These are phyloP conservation scores for Selene dorsalis DNA, from an alignment of 2,797 vertebrate genomes.

Conservation along the genomic window DNA sequence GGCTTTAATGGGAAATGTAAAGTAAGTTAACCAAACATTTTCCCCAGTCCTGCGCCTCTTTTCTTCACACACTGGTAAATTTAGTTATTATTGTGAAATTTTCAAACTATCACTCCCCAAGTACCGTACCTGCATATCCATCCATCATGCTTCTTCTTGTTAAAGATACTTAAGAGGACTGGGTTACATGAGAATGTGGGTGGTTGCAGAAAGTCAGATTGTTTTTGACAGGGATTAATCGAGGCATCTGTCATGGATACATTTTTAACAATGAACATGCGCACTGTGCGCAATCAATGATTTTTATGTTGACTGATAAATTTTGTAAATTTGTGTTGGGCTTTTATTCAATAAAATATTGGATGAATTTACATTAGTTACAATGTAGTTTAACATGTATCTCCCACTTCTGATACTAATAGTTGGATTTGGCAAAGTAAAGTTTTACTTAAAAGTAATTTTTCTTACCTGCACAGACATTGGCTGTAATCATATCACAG, in stretches of 20 bases:
- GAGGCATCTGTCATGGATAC: conserved; percentile 68
- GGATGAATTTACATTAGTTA: conserved; percentile 77
- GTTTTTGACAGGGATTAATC: conserved; percentile 60
- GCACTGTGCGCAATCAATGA: conserved; percentile 70
- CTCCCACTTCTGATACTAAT: neutral
- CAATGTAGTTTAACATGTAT: conserved; percentile 25
- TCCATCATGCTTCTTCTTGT: conserved; percentile 64
- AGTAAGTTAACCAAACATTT: conserved; percentile 29
- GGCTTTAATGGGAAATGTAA: conserved; percentile 47
- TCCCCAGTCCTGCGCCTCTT: conserved; percentile 16
- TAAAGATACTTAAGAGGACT: conserved; percentile 53
- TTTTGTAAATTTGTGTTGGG: conserved; percentile 85
- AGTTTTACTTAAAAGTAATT: neutral
- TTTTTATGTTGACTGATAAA: conserved; percentile 81
- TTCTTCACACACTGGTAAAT: conserved; percentile 55
- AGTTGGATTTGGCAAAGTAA: neutral
- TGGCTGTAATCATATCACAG: neutral
- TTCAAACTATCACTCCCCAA: conserved; percentile 40
- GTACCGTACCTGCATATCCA: conserved; percentile 67
- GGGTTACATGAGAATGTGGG: conserved; percentile 56
- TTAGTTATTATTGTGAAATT: conserved; percentile 36
- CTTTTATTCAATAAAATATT: conserved; percentile 88
- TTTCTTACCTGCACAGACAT: neutral
- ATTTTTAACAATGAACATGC: conserved; percentile 79
- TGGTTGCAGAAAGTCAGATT: conserved; percentile 57